Evolutionary conservation across 2,888 invertebrate genomes (phyloP).

Genomic region (Drosophila suboccidentalis): DNA sequence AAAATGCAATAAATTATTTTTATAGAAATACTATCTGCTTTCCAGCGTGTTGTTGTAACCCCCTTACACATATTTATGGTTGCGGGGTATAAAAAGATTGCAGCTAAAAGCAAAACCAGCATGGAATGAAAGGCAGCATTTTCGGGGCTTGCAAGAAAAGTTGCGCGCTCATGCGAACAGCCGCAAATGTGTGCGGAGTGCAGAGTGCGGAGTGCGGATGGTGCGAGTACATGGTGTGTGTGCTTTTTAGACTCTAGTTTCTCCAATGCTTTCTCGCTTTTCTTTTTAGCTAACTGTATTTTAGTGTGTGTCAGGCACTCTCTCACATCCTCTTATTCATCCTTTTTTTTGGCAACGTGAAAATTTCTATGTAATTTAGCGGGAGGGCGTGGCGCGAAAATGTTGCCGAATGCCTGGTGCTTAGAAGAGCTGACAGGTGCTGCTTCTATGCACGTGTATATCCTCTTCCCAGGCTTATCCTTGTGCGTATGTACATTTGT

Average conservation of each 20-base stretch:
- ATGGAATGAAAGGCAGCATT: constrained; percentile 53
- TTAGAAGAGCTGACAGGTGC: constrained; percentile 72
- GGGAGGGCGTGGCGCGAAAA: constrained; percentile 35
- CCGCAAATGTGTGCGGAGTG: constrained; percentile 74
- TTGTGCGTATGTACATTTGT: constrained; percentile 15
- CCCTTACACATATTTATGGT: not conserved
- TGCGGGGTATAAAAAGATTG: constrained; percentile 37
- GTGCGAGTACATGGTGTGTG: constrained; percentile 12
- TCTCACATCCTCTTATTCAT: constrained; percentile 18
- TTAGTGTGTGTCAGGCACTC: constrained; percentile 56
- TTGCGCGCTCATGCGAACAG: constrained; percentile 72
- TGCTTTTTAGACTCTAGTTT: constrained; percentile 39
- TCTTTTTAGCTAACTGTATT: constrained; percentile 42
- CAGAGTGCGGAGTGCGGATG: constrained; percentile 34
- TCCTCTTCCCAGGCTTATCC: constrained; percentile 8
- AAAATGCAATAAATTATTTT: not conserved
- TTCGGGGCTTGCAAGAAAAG: constrained; percentile 61
- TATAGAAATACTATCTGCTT: not conserved
- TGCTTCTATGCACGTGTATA: constrained; percentile 43
- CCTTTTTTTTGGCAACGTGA: constrained; percentile 32
- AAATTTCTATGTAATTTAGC: constrained; percentile 67
- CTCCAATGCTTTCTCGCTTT: constrained; percentile 28
- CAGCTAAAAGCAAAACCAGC: constrained; percentile 61
- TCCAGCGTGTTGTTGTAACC: not conserved
- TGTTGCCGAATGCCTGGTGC: constrained; percentile 58